These are phyloP conservation scores for Lamprotornis superbus DNA, from an alignment of 2,113 vertebrate species.

Conservation along the genomic window DNA sequence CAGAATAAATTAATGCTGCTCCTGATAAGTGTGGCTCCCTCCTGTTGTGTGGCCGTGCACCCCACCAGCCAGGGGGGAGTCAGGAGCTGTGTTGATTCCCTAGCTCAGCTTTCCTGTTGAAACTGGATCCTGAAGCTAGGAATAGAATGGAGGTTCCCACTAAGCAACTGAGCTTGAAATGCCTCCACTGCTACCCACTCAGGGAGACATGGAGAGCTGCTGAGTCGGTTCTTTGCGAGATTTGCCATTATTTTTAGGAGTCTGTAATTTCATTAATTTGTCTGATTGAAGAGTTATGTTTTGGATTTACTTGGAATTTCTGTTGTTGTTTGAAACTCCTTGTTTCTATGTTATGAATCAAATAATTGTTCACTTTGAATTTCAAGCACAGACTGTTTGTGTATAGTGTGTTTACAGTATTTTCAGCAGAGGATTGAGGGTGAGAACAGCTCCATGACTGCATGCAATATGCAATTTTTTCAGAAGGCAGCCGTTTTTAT, in stretches of 20 bases:
- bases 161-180: neutral
- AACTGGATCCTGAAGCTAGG: neutral
- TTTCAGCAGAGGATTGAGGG: neutral
- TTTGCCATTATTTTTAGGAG: neutral
- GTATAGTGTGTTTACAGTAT: neutral
- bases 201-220: neutral
- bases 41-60: neutral
- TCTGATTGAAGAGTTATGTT: neutral
- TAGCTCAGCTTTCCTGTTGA: neutral
- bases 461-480: neutral
- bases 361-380: neutral
- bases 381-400: neutral
- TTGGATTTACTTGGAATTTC: neutral
- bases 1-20: neutral
- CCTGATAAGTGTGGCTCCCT: neutral
- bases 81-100: neutral
- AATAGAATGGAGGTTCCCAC: neutral
- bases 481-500: neutral
- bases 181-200: neutral
- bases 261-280: neutral
- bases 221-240: accelerated
- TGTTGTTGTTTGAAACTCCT: neutral
- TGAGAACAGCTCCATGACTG: neutral
- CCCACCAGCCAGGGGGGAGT: neutral
- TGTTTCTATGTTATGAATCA: neutral